Conservation (phyloP, 2,888 invertebrate species). For the Eristalis arbustorum region DNA sequence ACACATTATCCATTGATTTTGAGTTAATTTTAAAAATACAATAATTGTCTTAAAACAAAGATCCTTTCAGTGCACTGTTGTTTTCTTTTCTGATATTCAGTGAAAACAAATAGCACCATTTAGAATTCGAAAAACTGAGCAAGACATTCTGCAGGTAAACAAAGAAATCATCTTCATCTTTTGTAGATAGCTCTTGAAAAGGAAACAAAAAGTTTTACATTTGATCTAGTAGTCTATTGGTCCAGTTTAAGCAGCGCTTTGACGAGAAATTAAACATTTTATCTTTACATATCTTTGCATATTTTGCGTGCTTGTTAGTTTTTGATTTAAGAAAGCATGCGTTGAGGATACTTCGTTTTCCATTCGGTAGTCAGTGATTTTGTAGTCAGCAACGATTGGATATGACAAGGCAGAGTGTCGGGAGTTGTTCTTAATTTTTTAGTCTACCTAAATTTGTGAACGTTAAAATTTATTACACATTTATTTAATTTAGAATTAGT, state of each 20-base stretch:
- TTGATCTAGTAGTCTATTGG: constrained; percentile 53
- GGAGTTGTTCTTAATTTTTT: constrained; percentile 45
- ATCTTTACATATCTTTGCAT: background rate
- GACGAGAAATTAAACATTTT: background rate
- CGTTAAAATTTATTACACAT: constrained; percentile 22
- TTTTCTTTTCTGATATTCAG: background rate
- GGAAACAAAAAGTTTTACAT: background rate
- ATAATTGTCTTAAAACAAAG: background rate
- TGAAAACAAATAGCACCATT: constrained; percentile 60
- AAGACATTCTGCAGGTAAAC: constrained; percentile 8
- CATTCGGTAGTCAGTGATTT: background rate
- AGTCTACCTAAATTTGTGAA: constrained; percentile 55
- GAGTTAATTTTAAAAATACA: background rate
- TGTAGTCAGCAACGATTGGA: constrained; percentile 24
- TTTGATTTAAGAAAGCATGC: background rate
- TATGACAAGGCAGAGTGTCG: constrained; percentile 32
- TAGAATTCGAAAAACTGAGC: constrained; percentile 32
- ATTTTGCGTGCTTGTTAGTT: background rate
- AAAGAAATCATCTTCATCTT: no score
- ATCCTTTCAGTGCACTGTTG: constrained; percentile 28
- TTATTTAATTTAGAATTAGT: background rate
- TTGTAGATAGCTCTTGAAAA: background rate
- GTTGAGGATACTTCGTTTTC: background rate
- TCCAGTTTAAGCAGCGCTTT: constrained; percentile 53
- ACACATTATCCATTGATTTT: constrained; percentile 9